These are phyloP conservation scores for Anhinga rufa DNA, from an alignment of 2,113 vertebrate species.

Conservation along the genomic window DNA sequence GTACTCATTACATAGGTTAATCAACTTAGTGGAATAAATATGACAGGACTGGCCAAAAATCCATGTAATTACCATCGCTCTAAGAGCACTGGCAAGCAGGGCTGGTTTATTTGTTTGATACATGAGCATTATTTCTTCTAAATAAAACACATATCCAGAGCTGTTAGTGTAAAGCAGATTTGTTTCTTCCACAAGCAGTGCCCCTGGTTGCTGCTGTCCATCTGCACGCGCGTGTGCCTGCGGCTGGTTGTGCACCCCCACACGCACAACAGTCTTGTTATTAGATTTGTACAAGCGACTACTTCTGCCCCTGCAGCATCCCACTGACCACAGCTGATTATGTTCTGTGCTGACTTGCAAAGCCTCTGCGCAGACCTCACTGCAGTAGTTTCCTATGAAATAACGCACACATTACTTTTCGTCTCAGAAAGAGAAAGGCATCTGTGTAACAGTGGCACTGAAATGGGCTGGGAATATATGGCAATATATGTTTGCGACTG, in stretches of 20 bases:
- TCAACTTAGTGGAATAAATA: conserved; percentile 63
- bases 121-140: neutral
- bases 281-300: neutral
- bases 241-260: neutral
- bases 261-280: neutral
- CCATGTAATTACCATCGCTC: conserved; percentile 47
- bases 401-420: fast-evolving
- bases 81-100: neutral
- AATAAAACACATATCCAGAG: neutral
- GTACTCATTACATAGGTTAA: conserved; percentile 89
- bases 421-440: neutral
- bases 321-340: neutral
- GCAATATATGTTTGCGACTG: neutral
- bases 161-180: neutral
- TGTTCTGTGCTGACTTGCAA: neutral
- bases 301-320: neutral
- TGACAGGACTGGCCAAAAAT: conserved; percentile 59
- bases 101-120: neutral
- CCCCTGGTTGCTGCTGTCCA: neutral
- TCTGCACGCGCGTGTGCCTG: fast-evolving
- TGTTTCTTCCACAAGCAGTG: neutral
- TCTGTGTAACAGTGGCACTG: neutral
- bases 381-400: neutral
- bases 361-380: neutral
- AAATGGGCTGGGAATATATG: neutral